Evolutionary conservation across 2,113 vertebrate genomes (phyloP), one percentile per base, ranked within the genome.

Genomic region (Zonotrichia leucophrys): DNA sequence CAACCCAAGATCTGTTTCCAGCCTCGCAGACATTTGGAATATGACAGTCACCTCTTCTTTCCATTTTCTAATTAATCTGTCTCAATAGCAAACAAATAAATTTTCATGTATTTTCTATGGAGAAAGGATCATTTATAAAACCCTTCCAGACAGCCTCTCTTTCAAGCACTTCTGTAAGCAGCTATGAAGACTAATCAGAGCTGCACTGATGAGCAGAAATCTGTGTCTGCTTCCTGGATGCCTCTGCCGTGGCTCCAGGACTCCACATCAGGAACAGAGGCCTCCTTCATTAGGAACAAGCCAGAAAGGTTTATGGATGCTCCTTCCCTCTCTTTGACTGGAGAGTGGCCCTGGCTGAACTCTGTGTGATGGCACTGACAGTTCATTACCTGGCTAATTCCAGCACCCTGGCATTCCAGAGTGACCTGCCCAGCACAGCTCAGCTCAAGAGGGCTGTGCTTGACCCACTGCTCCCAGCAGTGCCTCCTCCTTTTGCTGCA

Each of bases 261-360:
- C 18, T 79, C 24, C 4, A 2, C 0, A 0, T 31, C 72, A 39
- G n/a, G 17, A 68, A 44, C 4, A 50, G 30, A 86, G 47, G 19
- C 41, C 1, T 7, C 31, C 11, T 78, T 72, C 89, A 72, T 22
- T 59, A 84, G 33, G 4, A 84, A 10, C 17, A 64, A 91, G 13
- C 18, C 17, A 8, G 49, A 76, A 91, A 56, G 21, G 46, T 60
- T 46, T 78, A 55, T 53, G 37, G 24, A 47, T 69, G 20, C 31
- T 89, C 44, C 22, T 13, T 83, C 37, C 28, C 46, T 89, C 30
- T 35, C 31, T 39, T 50, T 69, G 72, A 74, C 41, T 5, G 9
- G 75, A 87, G 5, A 82, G 18, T 37, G 49, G 35, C 41, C 41
- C 46, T 41, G 39, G 27, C 41, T 76, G 82, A 58, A 15, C 74